Percentiles rank a stretch among this genome's conserved stretches.
Evolutionary conservation across 2,797 vertebrate genomes (phyloP).

Genomic region (Margarornis squamiger): DNA sequence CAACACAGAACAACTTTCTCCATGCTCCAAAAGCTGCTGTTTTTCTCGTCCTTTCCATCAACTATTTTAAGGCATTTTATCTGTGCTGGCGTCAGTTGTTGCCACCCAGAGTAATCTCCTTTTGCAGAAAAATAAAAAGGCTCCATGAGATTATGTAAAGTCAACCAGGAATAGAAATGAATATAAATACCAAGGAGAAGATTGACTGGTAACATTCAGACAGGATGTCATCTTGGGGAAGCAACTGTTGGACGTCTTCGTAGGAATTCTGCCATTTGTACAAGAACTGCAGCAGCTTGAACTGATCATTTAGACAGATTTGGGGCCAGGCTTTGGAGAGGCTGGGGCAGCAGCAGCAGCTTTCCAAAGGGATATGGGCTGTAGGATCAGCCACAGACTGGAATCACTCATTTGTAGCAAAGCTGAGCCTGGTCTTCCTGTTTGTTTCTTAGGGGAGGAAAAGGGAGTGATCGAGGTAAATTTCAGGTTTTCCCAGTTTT

Average conservation of each 20-base stretch:
- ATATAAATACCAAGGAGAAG: background rate
- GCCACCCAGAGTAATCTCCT: constrained; percentile 56
- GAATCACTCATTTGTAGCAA: background rate
- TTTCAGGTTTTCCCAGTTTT: background rate
- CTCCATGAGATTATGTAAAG: constrained; percentile 39
- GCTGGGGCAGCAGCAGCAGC: background rate
- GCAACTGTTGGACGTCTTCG: background rate
- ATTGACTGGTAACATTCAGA: background rate
- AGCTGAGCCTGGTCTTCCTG: background rate
- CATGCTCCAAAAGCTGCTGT: background rate
- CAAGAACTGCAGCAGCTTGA: background rate
- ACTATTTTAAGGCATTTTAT: constrained; percentile 44
- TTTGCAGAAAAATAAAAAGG: constrained; percentile 21
- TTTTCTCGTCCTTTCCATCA: background rate
- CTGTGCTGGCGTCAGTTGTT: constrained; percentile 30
- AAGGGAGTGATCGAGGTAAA: background rate
- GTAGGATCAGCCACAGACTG: fast-evolving
- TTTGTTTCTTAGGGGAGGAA: background rate
- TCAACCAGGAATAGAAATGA: constrained; percentile 35
- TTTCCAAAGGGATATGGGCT: background rate
- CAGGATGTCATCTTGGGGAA: background rate
- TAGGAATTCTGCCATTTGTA: background rate
- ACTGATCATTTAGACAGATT: fast-evolving
- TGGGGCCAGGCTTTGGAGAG: background rate
- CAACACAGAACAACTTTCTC: background rate